A percentile compares a stretch with the other conserved stretches of the same genome.
phyloP scores from a whole-genome alignment of 2,113 vertebrate species.

The Lepisosteus osseus region DNA sequence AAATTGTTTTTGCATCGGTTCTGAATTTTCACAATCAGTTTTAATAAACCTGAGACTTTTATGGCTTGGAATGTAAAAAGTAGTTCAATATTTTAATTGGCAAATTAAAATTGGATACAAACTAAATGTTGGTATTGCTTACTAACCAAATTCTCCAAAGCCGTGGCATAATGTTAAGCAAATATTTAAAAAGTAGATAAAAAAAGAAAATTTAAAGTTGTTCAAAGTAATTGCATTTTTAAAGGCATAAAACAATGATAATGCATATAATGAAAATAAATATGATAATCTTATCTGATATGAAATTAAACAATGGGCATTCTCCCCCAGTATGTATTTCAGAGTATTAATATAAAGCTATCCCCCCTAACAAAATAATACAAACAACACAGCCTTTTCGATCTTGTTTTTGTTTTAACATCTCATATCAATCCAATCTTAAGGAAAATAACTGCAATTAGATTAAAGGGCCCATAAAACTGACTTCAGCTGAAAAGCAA shows the following conservation, averaged over 20 bases:
- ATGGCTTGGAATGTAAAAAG: background rate
- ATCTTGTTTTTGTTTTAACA: too few species aligned
- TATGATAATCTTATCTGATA: background rate
- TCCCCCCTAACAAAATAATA: too few species aligned
- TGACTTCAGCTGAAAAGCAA: background rate
- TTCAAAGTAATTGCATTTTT: background rate
- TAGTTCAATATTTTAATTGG: background rate
- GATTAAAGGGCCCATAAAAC: background rate
- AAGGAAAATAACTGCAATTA: too few species aligned
- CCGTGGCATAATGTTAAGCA: conserved; percentile 11
- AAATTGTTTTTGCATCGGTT: too few species aligned
- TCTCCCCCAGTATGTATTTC: too few species aligned
- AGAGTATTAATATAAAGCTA: too few species aligned
- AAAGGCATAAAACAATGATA: background rate
- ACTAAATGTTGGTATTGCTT: background rate
- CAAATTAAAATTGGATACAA: background rate
- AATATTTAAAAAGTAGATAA: background rate
- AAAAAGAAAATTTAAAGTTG: background rate
- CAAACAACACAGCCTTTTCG: too few species aligned
- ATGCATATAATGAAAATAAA: background rate
- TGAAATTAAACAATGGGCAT: background rate
- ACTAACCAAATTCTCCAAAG: background rate
- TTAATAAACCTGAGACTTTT: too few species aligned
- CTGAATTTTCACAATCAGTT: too few species aligned
- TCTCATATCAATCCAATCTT: too few species aligned